Base-by-base conservation (phyloP, 2,797 vertebrate species). In the Gambelia wislizenii region DNA sequence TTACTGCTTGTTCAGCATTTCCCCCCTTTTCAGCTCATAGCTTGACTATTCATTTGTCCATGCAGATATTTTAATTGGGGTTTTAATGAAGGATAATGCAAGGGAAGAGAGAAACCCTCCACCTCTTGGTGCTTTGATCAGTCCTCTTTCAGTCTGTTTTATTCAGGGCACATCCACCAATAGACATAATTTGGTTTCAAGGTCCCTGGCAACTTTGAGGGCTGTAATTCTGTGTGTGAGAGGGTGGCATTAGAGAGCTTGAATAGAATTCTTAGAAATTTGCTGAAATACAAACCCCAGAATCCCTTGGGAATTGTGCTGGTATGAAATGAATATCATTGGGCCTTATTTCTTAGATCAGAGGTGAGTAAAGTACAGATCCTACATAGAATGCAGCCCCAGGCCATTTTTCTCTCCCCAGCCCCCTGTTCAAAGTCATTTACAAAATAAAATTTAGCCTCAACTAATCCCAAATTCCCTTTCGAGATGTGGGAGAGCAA, bases 51-150 rank as follows among this genome's bases (percentile, higher is more conserved):
- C 69, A 49, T 61, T 67, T 0, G 20, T 80, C 25, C 36, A 70
- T 49, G 16, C 42, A 1, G 69, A 70, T 25, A 14, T 20, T 74
- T 72, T 81, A 86, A 80, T 2, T 56, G 56, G 74, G 49, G 61
- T 75, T 79, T 90, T 81, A 22, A 83, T 27, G 61, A 88, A 80
- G 85, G 49, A 69, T 89, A 54, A 67, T 76, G 27, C 44, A 33
- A 87, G 49, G 47, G 54, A 77, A 54, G 47, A 84, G 87, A 84
- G n/a, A 67, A 67, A 33, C 64, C 12, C 64, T 33, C 44, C 36
- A 33, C 16, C 12, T 69, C 36, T 49, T 39, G 20, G 20, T 64
- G 22, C 47, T n/a, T 89, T n/a, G 25, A 44, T 56, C 25, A 69
- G 36, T 42, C 36, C 22, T 89, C 56, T 8, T 42, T 52, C 56